Conservation (phyloP, 2,113 vertebrate species). For the Dasypus novemcinctus region DNA sequence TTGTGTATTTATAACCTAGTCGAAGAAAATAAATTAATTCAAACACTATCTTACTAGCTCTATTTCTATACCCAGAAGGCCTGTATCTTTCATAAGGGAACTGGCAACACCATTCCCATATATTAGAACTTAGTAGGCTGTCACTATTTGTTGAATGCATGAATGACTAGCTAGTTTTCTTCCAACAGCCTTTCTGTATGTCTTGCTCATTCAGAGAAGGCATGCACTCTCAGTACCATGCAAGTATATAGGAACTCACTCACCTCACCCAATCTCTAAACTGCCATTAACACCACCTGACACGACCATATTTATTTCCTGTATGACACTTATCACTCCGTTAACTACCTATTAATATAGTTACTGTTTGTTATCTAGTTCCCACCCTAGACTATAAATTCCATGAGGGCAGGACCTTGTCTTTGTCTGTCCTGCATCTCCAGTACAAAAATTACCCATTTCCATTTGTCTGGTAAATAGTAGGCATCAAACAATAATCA, state of each 20-base stretch:
- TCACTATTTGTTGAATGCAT: not conserved
- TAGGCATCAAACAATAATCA: not conserved
- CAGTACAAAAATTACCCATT: not conserved
- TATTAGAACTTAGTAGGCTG: fast-evolving
- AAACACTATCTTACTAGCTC: not conserved
- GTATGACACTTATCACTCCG: not conserved
- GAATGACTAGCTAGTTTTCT: not conserved
- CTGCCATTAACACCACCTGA: too few species aligned
- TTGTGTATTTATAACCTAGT: not conserved
- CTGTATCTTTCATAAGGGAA: not conserved
- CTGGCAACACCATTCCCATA: not conserved
- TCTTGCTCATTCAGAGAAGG: not conserved
- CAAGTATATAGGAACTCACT: not conserved
- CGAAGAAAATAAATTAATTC: not conserved
- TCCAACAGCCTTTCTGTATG: not conserved
- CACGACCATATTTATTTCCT: not conserved
- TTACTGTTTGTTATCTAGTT: not conserved
- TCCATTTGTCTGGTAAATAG: not conserved
- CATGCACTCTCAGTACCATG: not conserved
- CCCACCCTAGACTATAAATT: not conserved
- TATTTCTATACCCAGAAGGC: not conserved
- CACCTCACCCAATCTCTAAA: too few species aligned
- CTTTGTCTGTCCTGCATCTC: not conserved
- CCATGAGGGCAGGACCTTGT: not conserved
- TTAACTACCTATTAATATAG: not conserved